Evolutionary conservation across 2,797 vertebrate genomes (phyloP), one percentile per base, ranked within the genome.

Genomic region (Tapirus indicus): DNA sequence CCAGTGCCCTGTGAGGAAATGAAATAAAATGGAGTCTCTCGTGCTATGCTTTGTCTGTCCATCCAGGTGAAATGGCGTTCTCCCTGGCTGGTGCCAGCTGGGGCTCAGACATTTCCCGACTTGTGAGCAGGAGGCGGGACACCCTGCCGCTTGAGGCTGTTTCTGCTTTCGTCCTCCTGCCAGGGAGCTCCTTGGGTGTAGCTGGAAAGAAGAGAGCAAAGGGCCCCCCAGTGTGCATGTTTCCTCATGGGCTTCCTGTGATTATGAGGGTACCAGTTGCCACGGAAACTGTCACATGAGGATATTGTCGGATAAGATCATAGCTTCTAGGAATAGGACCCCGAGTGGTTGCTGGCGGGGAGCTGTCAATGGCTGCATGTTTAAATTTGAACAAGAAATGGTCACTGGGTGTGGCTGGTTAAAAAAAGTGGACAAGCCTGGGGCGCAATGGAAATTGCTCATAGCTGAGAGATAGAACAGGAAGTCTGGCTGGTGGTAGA

Each of bases 171-270:
- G 0, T 72, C 47, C 32, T 83, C 5, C 38, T 52, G 23, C 71
- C 23, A 7, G 44, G 69, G 20, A 5, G 44, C 58, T 79, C 71
- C 80, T 27, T 6, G 27, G 68, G 49, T 2, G 6, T 32, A 35
- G 41, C 14, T 54, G 38, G 60, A 82, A 38, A 32, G n/a, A 64
- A 21, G 1, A 49, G 88, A 90, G 41, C n/a, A 29, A 60, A 89
- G 74, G 35, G 35, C 54, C 56, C 62, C 85, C 62, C 87, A 49
- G 44, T 84, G 95, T 87, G 13, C 27, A 32, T 6, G 78, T 97
- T 98, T 98, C 98, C 98, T 98, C 94, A 71, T 90, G 94, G 96
- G 91, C 96, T 98, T 98, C 98, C 97, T 95, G 96, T 32, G 85
- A 99, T 98, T 98, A 96, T 98, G 97, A 96, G 71, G 79, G 49